Base-by-base conservation (phyloP, 2,797 vertebrate species). In the Melanotaenia maccullochi region DNA sequence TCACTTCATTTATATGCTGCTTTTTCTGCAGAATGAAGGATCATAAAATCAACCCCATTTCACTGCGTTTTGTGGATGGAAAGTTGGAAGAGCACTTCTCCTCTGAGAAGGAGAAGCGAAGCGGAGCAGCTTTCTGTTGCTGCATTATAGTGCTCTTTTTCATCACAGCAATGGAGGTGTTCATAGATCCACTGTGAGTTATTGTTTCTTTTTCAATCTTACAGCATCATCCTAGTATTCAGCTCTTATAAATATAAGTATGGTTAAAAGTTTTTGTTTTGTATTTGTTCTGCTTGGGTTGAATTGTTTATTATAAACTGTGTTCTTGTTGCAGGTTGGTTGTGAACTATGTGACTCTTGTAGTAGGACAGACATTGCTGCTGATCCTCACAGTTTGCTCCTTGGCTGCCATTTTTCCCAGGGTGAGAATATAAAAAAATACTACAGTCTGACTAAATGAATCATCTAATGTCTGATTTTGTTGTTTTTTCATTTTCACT, bases 51-150 rank as follows among this genome's bases (percentile, higher is more conserved):
- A 95, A 95, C 68, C 68, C 89, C 0, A 66, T 97, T 30, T 95
- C 96, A 25, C 87, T 99, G 85, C 91, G 93, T 11, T 99, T 99
- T 81, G 85, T 96, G 67, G 96, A 97, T 25, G 90, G 93, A 0
- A 95, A 96, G 49, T 87, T 98, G 89, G 97, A 99, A 82, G 94
- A 91, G 0, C 96, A 94, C 30, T 99, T 96, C 90, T 97, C 97
- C 0, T 94, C 96, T 18, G 97, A 99, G 92, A 97, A 97, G 89
- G 97, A 99, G 79, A 96, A 95, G 82, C 95, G 96, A 83, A 98
- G 96, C 0, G 97, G 97, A 0, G 95, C 95, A 0, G 97, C 97
- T 47, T 97, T 99, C 89, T 95, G 94, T 92, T 97, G 96, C 85
- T 96, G 96, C 85, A 96, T 96, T 1, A 93, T 98, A 0, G 94